Conservation (phyloP, 2,888 invertebrate genomes). For the Xanthorhoe designata region DNA sequence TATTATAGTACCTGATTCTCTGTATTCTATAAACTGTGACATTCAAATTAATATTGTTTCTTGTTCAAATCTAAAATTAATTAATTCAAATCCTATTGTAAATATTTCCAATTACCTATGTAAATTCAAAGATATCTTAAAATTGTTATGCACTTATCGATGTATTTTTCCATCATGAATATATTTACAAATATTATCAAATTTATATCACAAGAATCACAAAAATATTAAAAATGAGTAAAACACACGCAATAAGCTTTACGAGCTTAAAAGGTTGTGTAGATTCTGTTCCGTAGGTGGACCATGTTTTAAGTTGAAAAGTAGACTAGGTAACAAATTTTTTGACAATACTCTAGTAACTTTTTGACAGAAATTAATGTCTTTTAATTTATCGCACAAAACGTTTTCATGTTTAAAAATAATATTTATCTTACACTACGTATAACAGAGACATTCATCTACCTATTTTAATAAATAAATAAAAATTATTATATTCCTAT, state of each 20-base stretch:
- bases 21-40: conserved; percentile 14
- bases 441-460: conserved; percentile 62
- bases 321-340: conserved; percentile 61
- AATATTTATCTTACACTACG: conserved; percentile 55
- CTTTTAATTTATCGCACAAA: conserved; percentile 76
- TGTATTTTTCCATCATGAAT: neutral
- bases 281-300: conserved; percentile 64
- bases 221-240: neutral
- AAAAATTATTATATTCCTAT: conserved; percentile 70
- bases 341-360: conserved; percentile 78
- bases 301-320: conserved; percentile 55
- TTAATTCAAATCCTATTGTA: conserved; percentile 12
- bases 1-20: conserved; percentile 9
- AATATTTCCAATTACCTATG: conserved; percentile 11
- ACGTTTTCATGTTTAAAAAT: conserved; percentile 40
- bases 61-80: neutral
- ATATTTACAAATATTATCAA: neutral
- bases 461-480: conserved; percentile 59
- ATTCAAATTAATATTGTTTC: conserved; percentile 3
- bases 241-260: conserved; percentile 5
- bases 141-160: conserved; percentile 1
- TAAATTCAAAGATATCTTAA: conserved; percentile 8
- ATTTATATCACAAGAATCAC: neutral
- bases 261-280: conserved; percentile 81
- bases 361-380: conserved; percentile 69